A percentile compares a stretch with the other conserved stretches of the same genome.
Conservation (phyloP, 2,797 vertebrate species). For the Acropternis orthonyx region DNA sequence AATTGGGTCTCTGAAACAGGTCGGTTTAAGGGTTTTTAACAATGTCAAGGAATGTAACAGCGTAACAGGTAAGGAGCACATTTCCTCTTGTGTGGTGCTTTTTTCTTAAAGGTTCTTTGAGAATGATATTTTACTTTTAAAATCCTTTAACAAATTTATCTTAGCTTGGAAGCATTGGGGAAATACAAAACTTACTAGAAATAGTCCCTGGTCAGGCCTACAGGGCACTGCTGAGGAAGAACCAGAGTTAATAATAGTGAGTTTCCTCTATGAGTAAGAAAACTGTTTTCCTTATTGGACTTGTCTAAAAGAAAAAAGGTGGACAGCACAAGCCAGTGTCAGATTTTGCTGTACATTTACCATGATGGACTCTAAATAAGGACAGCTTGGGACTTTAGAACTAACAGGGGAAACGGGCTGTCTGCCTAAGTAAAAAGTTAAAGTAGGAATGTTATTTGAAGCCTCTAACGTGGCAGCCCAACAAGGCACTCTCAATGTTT, state of each 20-base stretch:
- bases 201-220: not conserved
- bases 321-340: not conserved
- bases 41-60: not conserved
- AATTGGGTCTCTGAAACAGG: not conserved
- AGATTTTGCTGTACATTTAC: not conserved
- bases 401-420: not conserved
- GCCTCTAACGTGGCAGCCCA: not conserved
- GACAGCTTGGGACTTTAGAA: not conserved
- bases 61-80: not conserved
- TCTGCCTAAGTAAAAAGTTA: not conserved
- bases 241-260: not conserved
- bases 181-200: not conserved
- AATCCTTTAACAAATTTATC: not conserved
- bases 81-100: not conserved
- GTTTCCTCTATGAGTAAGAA: not conserved
- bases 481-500: not conserved
- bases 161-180: not conserved
- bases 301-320: not conserved
- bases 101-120: not conserved
- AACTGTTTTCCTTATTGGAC: not conserved
- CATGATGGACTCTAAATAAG: not conserved
- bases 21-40: not conserved
- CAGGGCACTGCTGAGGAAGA: not conserved
- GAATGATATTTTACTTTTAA: not conserved
- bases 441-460: not conserved